phyloP scores from a whole-genome alignment of 35 echinoderm and acorn worm species.

The Ophioderma brevispina region DNA sequence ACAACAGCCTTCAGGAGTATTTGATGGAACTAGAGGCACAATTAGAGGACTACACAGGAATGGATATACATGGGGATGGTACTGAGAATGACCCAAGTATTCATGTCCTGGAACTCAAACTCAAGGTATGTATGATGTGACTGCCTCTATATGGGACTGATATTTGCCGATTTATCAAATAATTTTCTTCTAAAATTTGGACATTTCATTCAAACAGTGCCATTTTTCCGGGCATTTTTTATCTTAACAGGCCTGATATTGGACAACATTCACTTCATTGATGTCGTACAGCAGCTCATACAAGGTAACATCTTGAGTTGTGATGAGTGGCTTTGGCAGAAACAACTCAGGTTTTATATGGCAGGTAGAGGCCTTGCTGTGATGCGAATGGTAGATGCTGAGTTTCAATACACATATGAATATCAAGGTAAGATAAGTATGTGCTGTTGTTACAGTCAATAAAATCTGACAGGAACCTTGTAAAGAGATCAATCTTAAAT shows the following conservation, averaged over 20 bases:
- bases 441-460: no score
- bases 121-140: constrained; percentile 69
- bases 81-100: constrained; percentile 56
- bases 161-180: background rate
- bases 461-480: no score
- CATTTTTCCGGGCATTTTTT: no score
- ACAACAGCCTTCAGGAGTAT: constrained; percentile 78
- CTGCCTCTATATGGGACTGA: background rate
- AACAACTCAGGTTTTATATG: constrained; percentile 89
- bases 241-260: constrained; percentile 99
- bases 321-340: constrained; percentile 98
- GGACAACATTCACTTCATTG: constrained; percentile 94
- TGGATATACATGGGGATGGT: constrained; percentile 67
- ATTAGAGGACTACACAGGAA: constrained; percentile 86
- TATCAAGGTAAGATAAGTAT: constrained; percentile 95
- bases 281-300: constrained; percentile 82
- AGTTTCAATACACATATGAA: constrained; percentile 98
- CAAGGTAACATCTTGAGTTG: constrained; percentile 71
- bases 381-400: constrained; percentile 99
- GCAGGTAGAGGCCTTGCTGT: constrained; percentile 55
- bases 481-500: no score
- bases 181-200: background rate
- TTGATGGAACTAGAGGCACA: constrained; percentile 81
- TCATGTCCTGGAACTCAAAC: constrained; percentile 92
- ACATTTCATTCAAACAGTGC: no score